These are phyloP conservation scores for Coregonus suidteri DNA, from an alignment of 2,797 vertebrate genomes.

Conservation along the genomic window DNA sequence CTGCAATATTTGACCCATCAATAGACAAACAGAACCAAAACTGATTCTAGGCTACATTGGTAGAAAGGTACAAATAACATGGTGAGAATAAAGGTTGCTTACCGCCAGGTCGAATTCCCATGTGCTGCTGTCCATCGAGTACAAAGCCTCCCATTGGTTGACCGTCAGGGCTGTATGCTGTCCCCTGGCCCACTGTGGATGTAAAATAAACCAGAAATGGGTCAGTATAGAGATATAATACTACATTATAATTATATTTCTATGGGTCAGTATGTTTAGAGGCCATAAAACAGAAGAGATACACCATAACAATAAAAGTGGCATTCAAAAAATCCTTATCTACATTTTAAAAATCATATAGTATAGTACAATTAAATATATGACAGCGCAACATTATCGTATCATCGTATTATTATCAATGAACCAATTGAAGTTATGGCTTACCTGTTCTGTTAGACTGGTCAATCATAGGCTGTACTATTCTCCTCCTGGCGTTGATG, in stretches of 20 bases:
- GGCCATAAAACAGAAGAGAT: not conserved
- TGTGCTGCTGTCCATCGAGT: slow-evolving; percentile 95
- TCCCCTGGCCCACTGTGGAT: slow-evolving; percentile 92
- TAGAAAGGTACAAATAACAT: not conserved
- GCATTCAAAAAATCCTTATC: not conserved
- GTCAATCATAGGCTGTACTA: slow-evolving; percentile 99
- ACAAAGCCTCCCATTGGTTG: slow-evolving; percentile 97
- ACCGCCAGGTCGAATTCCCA: slow-evolving; percentile 95
- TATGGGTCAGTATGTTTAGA: not conserved
- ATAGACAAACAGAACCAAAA: not conserved
- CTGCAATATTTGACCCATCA: not conserved
- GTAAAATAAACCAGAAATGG: slow-evolving; percentile 5
- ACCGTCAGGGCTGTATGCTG: slow-evolving; percentile 93
- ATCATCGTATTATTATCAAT: slow-evolving; percentile 32
- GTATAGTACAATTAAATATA: not conserved
- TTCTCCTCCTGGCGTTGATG: slow-evolving; percentile 96
- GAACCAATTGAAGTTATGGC: slow-evolving; percentile 29
- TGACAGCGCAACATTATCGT: not conserved
- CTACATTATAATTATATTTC: not conserved
- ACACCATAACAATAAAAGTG: not conserved
- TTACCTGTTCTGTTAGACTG: slow-evolving; percentile 98
- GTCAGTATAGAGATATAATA: not conserved
- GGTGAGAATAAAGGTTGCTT: slow-evolving; percentile 43
- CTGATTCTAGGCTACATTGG: not conserved
- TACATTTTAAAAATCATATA: not conserved